Evolutionary conservation across 2,113 vertebrate genomes (phyloP).

Genomic region (Rostratula benghalensis): DNA sequence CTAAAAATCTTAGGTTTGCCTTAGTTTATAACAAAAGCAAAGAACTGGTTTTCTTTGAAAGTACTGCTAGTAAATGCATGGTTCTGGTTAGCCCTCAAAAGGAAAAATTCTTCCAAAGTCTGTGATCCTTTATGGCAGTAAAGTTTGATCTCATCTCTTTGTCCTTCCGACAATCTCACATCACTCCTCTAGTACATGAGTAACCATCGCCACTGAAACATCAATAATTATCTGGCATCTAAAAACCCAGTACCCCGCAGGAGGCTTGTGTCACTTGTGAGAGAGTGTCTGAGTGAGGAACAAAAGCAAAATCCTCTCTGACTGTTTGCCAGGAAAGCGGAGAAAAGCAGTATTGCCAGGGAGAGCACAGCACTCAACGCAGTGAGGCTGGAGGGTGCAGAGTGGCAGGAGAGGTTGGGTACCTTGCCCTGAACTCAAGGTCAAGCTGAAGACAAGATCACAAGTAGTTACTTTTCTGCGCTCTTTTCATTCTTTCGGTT

Average conservation of each 20-base stretch:
- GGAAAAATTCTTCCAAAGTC: not conserved
- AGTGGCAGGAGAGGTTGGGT: not conserved
- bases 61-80: not conserved
- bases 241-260: not conserved
- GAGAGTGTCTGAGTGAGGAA: not conserved
- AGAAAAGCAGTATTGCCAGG: not conserved
- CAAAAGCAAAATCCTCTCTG: not conserved
- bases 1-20: not conserved
- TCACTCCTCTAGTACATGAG: not conserved
- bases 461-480: not conserved
- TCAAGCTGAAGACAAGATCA: not conserved
- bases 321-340: not conserved
- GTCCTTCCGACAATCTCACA: not conserved
- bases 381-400: not conserved
- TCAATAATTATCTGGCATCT: slow-evolving; percentile 20
- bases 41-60: not conserved
- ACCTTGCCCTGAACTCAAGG: not conserved
- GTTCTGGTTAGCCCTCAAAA: not conserved
- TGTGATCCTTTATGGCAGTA: not conserved
- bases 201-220: not conserved
- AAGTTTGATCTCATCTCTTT: slow-evolving; percentile 8
- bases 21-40: not conserved
- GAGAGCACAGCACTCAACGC: not conserved
- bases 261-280: not conserved
- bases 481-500: not conserved